These are phyloP conservation scores for Cacajao melanocephalus DNA, from an alignment of 2,797 vertebrate species.

Conservation along the genomic window DNA sequence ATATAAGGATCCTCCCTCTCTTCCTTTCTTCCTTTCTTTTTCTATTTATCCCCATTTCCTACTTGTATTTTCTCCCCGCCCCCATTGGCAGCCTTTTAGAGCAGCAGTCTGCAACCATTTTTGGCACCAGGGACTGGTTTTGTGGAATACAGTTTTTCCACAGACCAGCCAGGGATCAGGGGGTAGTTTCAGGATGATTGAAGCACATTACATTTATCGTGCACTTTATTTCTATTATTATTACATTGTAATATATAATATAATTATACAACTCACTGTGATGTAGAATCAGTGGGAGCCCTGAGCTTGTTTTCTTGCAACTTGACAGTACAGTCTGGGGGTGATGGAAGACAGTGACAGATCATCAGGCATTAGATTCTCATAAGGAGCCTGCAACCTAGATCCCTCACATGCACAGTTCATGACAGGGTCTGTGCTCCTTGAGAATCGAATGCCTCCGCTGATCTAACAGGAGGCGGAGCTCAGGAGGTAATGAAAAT, in stretches of 20 bases:
- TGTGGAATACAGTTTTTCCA: background rate
- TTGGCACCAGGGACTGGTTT: background rate
- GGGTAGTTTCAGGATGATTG: background rate
- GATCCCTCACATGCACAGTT: background rate
- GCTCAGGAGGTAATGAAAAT: background rate
- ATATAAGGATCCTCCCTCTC: fast-evolving
- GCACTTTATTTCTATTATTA: background rate
- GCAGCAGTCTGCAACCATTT: background rate
- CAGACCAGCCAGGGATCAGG: background rate
- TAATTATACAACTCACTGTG: background rate
- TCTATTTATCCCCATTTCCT: background rate
- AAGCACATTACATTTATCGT: background rate
- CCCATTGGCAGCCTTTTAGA: background rate
- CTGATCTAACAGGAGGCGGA: background rate
- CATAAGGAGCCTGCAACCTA: background rate
- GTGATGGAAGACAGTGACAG: background rate
- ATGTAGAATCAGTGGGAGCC: background rate
- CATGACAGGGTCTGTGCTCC: background rate
- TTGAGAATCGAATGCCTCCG: background rate
- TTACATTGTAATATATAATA: background rate
- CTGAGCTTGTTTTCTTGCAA: background rate
- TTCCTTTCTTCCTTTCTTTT: background rate
- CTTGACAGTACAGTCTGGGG: background rate
- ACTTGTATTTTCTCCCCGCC: background rate
- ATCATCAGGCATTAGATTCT: background rate